Base-by-base conservation (phyloP, 2,113 vertebrate species). In the Eudyptes chrysolophus region DNA sequence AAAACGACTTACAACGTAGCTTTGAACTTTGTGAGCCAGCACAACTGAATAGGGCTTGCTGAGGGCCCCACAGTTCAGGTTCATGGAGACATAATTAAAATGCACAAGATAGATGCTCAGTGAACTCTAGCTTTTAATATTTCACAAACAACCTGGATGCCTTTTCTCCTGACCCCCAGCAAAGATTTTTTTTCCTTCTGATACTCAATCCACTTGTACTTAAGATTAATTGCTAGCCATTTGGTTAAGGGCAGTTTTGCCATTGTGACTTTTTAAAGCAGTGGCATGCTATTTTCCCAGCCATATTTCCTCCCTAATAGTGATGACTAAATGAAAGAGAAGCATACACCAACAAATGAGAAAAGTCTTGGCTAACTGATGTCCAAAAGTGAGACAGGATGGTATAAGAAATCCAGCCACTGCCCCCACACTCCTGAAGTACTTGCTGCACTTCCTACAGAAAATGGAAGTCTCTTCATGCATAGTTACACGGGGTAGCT, bases 1-100 rank as follows among this genome's bases (percentile, higher is more conserved):
- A 97, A 97, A 98, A 97, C 21, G 46, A 98, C 97, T 91, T 96
- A 91, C 84, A 97, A 72, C 95, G 77, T 75, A 90, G 88, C 91
- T 96, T 96, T 98, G 97, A 98, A 97, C 96, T 97, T 72, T 60
- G 81, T 69, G 92, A 98, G 92, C 77, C 93, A 79, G 78, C 94
- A 77, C 82, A 94, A 60, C 74, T 70, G 76, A 85, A 80, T 5
- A 91, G 70, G 96, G 97, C 95, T 98, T 71, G 22, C 92, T 93
- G 93, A 96, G 97, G 92, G 96, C 92, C 93, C 92, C 90, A 83
- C 84, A 91, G 94, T 85, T 97, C 95, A 97, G 94, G 92, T 96
- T 97, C 87, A 46, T 38, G 64, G 38, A 97, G 94, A 82, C 34
- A 95, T 87, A 95, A 98, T 98, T 97, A 97, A 97, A 97, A 97